phyloP scores from a whole-genome alignment of 2,797 vertebrate genomes.

The Pampus argenteus region DNA sequence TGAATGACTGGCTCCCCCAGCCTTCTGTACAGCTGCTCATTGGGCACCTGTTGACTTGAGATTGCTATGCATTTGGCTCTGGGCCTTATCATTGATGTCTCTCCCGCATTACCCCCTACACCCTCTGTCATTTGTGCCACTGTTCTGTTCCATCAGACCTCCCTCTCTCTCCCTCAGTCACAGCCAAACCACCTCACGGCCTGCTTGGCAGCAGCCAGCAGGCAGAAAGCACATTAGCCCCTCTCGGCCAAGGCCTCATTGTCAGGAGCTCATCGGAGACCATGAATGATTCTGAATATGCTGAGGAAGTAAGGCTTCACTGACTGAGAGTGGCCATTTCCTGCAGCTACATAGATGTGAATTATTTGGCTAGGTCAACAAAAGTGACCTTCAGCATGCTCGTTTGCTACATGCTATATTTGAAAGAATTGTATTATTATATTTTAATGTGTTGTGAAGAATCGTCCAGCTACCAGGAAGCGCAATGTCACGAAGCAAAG shows the following conservation, averaged over 20 bases:
- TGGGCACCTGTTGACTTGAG: conserved; percentile 49
- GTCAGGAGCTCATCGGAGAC: conserved; percentile 38
- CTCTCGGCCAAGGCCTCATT: conserved; percentile 42
- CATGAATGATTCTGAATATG: conserved; percentile 35
- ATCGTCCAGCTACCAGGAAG: background rate
- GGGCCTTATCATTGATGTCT: conserved; percentile 3
- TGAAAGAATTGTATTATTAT: background rate
- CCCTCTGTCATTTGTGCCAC: conserved; percentile 9
- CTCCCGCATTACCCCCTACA: conserved; percentile 5
- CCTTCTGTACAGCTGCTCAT: conserved; percentile 34
- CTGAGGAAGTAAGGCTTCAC: conserved; percentile 42
- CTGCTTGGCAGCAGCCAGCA: conserved; percentile 29
- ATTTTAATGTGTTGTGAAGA: background rate
- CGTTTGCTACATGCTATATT: background rate
- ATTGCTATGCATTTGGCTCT: conserved; percentile 30
- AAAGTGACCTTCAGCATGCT: conserved; percentile 3
- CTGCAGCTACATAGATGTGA: conserved; percentile 11
- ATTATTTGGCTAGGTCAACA: conserved; percentile 20
- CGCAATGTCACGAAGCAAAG: background rate
- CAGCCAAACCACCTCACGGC: conserved; percentile 27
- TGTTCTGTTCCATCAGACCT: conserved; percentile 17
- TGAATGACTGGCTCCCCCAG: conserved; percentile 10
- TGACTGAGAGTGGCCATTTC: conserved; percentile 16
- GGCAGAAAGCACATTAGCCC: background rate
- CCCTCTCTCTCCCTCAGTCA: conserved; percentile 3